phyloP scores from a whole-genome alignment of 2,888 invertebrate genomes.

The Mythimna loreyi region DNA sequence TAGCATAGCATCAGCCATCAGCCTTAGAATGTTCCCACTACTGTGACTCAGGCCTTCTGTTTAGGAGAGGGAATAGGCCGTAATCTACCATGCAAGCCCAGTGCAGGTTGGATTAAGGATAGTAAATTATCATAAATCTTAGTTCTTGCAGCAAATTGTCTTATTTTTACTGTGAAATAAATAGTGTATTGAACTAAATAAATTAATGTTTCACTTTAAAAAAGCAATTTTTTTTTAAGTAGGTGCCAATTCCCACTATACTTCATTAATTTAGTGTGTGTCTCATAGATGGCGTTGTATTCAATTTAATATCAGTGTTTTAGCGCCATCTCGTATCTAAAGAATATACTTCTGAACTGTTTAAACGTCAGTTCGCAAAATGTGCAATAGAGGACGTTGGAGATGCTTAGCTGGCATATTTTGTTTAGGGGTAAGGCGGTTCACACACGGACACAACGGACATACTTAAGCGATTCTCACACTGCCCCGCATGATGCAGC shows the following conservation, averaged over 20 bases:
- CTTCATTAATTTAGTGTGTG: neutral
- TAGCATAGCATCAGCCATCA: no score
- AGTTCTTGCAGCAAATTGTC: neutral
- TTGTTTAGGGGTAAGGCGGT: slow-evolving; percentile 3
- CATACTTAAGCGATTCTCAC: no score
- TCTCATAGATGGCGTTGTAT: neutral
- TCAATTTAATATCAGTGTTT: neutral
- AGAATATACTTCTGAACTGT: neutral
- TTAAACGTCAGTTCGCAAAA: neutral
- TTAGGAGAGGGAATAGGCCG: no score
- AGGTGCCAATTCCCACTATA: neutral
- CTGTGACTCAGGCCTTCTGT: no score
- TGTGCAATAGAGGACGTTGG: slow-evolving; percentile 29
- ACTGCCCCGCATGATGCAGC: no score
- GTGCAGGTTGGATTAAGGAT: no score
- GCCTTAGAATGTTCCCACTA: no score
- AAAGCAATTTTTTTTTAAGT: neutral
- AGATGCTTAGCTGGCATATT: neutral
- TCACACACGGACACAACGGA: no score
- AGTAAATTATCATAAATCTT: neutral
- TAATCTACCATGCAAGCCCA: no score
- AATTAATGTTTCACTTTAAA: slow-evolving; percentile 11
- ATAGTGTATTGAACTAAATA: slow-evolving; percentile 11
- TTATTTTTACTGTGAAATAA: slow-evolving; percentile 20
- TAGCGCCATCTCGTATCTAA: slow-evolving; percentile 31